phyloP scores from a whole-genome alignment of 1,140 invertebrate species.

The Drosophila auraria region DNA sequence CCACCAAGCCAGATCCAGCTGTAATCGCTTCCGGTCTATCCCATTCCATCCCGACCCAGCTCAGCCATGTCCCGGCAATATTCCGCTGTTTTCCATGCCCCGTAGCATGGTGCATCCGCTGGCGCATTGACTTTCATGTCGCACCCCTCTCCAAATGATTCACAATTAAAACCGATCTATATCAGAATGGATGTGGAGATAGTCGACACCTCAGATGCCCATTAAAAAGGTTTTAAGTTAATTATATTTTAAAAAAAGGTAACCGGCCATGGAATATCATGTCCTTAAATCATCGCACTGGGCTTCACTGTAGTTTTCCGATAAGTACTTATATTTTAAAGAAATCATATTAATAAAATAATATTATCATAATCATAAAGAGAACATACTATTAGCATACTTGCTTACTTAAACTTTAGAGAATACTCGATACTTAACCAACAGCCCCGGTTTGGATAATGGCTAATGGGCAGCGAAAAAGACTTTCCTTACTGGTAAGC shows the following conservation, averaged over 20 bases:
- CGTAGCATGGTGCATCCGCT: slow-evolving; percentile 59
- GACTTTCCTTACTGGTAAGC: slow-evolving; percentile 63
- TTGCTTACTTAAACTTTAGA: too few relatives aligned
- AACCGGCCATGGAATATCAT: not conserved
- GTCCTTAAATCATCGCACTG: too few relatives aligned
- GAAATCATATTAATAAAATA: too few relatives aligned
- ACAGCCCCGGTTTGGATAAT: slow-evolving; percentile 3
- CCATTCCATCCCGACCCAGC: not conserved
- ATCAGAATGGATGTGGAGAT: not conserved
- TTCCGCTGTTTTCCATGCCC: slow-evolving; percentile 27
- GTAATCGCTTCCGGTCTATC: slow-evolving; percentile 25
- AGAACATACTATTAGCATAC: too few relatives aligned
- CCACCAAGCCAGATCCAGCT: slow-evolving; percentile 34
- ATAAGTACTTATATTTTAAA: not conserved
- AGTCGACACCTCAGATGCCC: not conserved
- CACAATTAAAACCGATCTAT: slow-evolving; percentile 67
- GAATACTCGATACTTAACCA: not conserved
- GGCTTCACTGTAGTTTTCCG: too few relatives aligned
- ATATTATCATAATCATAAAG: not conserved
- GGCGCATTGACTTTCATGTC: slow-evolving; percentile 50
- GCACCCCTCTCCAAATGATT: slow-evolving; percentile 59
- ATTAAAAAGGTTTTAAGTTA: not conserved
- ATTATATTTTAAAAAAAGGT: not conserved
- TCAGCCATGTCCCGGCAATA: slow-evolving; percentile 5
- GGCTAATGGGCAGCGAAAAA: slow-evolving; percentile 20